A percentile compares a stretch with the other conserved stretches of the same genome.
phyloP scores from a whole-genome alignment of 2,113 vertebrate species.

The Pristiophorus japonicus region DNA sequence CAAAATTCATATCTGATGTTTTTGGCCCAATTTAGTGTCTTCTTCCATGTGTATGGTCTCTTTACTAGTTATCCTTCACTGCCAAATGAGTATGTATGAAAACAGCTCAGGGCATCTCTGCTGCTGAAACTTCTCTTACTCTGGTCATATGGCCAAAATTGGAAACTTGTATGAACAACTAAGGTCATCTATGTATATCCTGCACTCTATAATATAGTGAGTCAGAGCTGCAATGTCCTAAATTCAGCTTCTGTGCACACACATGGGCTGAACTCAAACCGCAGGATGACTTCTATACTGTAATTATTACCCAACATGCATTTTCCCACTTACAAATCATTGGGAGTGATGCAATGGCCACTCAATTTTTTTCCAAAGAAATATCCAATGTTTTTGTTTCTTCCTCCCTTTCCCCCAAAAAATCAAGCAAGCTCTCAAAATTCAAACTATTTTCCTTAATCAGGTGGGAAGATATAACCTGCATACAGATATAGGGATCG shows the following conservation, averaged over 20 bases:
- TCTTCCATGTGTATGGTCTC: not conserved
- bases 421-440: too few species aligned
- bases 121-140: not conserved
- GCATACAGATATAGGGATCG: too few species aligned
- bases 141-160: not conserved
- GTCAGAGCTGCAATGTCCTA: not conserved
- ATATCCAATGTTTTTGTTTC: not conserved
- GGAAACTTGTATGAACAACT: not conserved
- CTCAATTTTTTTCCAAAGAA: not conserved
- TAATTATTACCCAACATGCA: not conserved
- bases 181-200: not conserved
- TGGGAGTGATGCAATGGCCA: not conserved
- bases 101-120: not conserved
- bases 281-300: not conserved
- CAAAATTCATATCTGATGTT: not conserved
- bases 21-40: not conserved
- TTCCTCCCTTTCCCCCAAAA: not conserved
- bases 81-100: not conserved
- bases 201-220: not conserved
- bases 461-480: too few species aligned
- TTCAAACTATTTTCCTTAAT: too few species aligned
- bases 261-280: not conserved
- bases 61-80: not conserved
- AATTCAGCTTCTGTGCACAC: not conserved
- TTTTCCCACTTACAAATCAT: too few species aligned